Conservation (phyloP, 92 coral and sea anemone genomes). For the Epizoanthus fatuus region DNA sequence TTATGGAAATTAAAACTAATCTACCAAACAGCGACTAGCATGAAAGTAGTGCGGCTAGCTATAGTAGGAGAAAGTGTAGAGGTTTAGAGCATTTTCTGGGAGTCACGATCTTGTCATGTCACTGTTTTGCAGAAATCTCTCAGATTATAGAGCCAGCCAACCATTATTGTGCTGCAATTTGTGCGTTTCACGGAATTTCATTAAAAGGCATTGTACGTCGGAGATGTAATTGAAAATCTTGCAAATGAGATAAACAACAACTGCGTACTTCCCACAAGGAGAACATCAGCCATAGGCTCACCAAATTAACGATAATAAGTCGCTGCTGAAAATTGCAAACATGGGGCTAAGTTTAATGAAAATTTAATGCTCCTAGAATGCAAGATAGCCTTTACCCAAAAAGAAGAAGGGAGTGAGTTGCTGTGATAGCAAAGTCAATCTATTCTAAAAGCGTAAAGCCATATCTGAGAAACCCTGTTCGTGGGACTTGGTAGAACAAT, state of each 20-base stretch:
- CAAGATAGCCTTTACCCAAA: background rate
- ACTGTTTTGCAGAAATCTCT: slow-evolving; percentile 32
- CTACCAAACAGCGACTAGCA: slow-evolving; percentile 5
- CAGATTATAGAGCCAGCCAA: slow-evolving; percentile 23
- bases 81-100: background rate
- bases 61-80: background rate
- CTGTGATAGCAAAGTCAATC: slow-evolving; percentile 17
- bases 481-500: background rate
- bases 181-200: slow-evolving; percentile 59
- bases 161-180: slow-evolving; percentile 57
- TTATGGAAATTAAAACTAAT: slow-evolving; percentile 76
- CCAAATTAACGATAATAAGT: slow-evolving; percentile 78
- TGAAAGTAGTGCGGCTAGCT: slow-evolving; percentile 2
- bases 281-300: slow-evolving; percentile 72
- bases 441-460: background rate
- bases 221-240: slow-evolving; percentile 79
- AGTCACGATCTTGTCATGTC: slow-evolving; percentile 1
- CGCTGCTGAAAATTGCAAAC: slow-evolving; percentile 68
- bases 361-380: slow-evolving; percentile 33
- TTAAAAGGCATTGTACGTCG: slow-evolving; percentile 63
- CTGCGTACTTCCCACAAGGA: slow-evolving; percentile 89
- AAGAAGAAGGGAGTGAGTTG: background rate
- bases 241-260: slow-evolving; percentile 79
- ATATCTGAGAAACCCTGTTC: background rate
- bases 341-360: slow-evolving; percentile 81